Percentiles rank a stretch among this genome's conserved stretches.
Evolutionary conservation across 2,113 vertebrate species (phyloP).

Genomic region (Columbina picui): DNA sequence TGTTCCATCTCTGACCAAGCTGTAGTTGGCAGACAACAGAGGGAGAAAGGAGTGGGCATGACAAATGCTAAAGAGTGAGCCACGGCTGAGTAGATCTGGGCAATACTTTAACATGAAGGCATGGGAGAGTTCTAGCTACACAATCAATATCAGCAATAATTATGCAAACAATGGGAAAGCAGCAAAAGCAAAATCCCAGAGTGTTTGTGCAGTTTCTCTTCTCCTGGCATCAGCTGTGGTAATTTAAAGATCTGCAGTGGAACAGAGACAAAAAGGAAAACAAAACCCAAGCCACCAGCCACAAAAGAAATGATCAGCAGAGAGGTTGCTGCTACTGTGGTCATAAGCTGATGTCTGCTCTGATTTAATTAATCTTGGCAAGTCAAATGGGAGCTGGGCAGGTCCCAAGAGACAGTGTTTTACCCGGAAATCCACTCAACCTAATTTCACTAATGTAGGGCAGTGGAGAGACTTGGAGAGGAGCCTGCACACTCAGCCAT

Average conservation of each 20-base stretch:
- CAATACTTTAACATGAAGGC: background rate
- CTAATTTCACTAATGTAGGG: conserved; percentile 83
- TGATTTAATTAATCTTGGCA: conserved; percentile 83
- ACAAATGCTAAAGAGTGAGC: background rate
- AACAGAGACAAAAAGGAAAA: conserved; percentile 62
- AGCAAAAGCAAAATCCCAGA: conserved; percentile 36
- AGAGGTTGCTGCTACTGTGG: conserved; percentile 72
- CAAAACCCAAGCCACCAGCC: conserved; percentile 58
- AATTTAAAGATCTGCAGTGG: conserved; percentile 68
- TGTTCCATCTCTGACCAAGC: background rate
- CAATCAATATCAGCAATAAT: conserved; percentile 29
- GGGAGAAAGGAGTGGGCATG: background rate
- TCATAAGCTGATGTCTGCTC: conserved; percentile 74
- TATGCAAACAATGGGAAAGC: conserved; percentile 30
- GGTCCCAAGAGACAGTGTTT: conserved; percentile 80
- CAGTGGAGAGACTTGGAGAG: conserved; percentile 73
- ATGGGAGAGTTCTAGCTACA: conserved; percentile 1
- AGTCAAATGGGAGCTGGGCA: conserved; percentile 75
- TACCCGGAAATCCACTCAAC: conserved; percentile 84
- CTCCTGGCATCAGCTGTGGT: conserved; percentile 35
- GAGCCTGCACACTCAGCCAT: conserved; percentile 74
- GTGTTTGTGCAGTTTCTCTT: conserved; percentile 38
- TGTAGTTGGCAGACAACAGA: conserved; percentile 2
- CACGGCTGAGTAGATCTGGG: background rate
- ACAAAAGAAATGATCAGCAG: conserved; percentile 68